Conservation (phyloP, 2,797 vertebrate genomes). For the Scarus forsteni region DNA sequence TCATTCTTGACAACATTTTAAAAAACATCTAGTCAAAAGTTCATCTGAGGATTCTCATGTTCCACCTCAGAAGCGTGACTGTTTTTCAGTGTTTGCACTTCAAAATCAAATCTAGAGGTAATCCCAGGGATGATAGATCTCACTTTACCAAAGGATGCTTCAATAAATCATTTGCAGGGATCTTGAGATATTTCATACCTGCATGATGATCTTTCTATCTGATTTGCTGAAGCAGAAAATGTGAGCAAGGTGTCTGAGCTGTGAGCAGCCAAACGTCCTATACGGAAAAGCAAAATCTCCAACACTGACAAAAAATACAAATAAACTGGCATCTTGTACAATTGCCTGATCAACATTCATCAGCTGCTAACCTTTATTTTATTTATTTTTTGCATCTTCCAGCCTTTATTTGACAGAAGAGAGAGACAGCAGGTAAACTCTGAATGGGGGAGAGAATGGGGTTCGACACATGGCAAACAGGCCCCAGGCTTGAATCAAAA, state of each 20-base stretch:
- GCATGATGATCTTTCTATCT: slow-evolving; percentile 36
- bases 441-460: no score
- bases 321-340: no score
- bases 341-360: no score
- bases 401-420: no score
- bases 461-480: no score
- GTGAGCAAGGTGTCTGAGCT: slow-evolving; percentile 44
- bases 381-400: no score
- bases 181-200: slow-evolving; percentile 25
- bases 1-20: background rate
- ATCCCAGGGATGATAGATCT: slow-evolving; percentile 18
- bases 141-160: background rate
- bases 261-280: slow-evolving; percentile 25
- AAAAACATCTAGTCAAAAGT: background rate
- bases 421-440: no score
- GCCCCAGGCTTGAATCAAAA: no score
- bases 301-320: no score
- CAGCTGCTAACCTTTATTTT: no score
- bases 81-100: slow-evolving; percentile 19
- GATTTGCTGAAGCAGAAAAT: slow-evolving; percentile 50
- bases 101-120: slow-evolving; percentile 22
- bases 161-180: slow-evolving; percentile 8
- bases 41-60: slow-evolving; percentile 10
- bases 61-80: slow-evolving; percentile 3
- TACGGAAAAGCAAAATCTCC: no score